phyloP scores from a whole-genome alignment of 1,140 invertebrate genomes.

The Drosophila bocqueti region DNA sequence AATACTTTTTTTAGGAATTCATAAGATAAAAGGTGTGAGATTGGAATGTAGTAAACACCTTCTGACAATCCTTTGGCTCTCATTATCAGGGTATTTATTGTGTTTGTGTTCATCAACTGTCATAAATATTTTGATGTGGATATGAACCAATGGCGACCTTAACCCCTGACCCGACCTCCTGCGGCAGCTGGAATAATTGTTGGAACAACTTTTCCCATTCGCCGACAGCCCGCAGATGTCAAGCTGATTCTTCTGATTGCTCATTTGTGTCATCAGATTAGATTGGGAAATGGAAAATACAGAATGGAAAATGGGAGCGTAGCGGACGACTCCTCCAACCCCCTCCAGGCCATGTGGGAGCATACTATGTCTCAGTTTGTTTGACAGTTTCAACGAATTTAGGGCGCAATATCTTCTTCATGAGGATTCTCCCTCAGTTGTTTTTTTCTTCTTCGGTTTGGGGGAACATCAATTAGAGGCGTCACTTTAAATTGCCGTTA shows the following conservation, averaged over 20 bases:
- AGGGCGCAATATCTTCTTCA: slow-evolving; percentile 39
- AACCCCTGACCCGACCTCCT: slow-evolving; percentile 10
- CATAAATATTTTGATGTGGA: slow-evolving; percentile 53
- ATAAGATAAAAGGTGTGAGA: slow-evolving; percentile 4
- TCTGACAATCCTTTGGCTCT: slow-evolving; percentile 8
- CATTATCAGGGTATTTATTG: slow-evolving; percentile 17
- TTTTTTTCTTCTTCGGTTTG: background rate
- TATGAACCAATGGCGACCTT: slow-evolving; percentile 21
- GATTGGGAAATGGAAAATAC: slow-evolving; percentile 36
- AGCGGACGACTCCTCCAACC: background rate
- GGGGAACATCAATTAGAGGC: slow-evolving; percentile 57
- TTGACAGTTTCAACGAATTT: slow-evolving; percentile 49
- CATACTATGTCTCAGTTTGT: slow-evolving; percentile 43
- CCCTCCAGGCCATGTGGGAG: slow-evolving; percentile 36
- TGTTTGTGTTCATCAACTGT: slow-evolving; percentile 30
- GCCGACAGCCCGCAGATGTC: slow-evolving; percentile 53
- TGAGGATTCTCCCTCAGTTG: slow-evolving; percentile 14
- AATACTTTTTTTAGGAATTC: background rate
- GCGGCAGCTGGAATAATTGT: slow-evolving; percentile 42
- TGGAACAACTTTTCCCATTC: slow-evolving; percentile 69
- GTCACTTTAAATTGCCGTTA: slow-evolving; percentile 74
- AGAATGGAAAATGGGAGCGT: slow-evolving; percentile 27
- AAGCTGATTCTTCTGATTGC: slow-evolving; percentile 61
- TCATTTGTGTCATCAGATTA: slow-evolving; percentile 79
- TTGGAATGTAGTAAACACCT: slow-evolving; percentile 50